A percentile compares a stretch with the other conserved stretches of the same genome.
phyloP scores from a whole-genome alignment of 2,888 invertebrate genomes.

The Crossocerus cetratus region DNA sequence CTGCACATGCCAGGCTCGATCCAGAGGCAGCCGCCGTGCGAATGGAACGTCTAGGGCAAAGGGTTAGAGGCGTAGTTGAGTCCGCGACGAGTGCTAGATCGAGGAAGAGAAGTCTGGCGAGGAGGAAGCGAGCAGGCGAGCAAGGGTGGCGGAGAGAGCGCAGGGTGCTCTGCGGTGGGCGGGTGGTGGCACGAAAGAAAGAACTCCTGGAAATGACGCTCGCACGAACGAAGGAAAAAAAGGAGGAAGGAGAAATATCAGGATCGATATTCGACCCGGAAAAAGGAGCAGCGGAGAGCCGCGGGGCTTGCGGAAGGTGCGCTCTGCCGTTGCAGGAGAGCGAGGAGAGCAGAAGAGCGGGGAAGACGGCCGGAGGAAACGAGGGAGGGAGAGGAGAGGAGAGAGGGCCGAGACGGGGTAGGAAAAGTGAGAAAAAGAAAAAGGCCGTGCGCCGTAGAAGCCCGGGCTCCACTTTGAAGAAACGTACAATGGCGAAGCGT shows the following conservation, averaged over 20 bases:
- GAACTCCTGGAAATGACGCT: slow-evolving; percentile 60
- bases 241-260: slow-evolving; percentile 62
- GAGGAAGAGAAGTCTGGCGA: slow-evolving; percentile 59
- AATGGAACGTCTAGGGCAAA: not conserved
- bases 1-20: too few relatives aligned
- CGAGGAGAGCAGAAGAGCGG: slow-evolving; percentile 11
- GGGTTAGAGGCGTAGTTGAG: slow-evolving; percentile 25
- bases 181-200: slow-evolving; percentile 39
- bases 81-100: slow-evolving; percentile 45
- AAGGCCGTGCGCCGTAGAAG: slow-evolving; percentile 48
- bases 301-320: slow-evolving; percentile 18
- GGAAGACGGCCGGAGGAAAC: slow-evolving; percentile 19
- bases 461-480: slow-evolving; percentile 64
- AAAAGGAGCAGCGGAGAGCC: slow-evolving; percentile 59
- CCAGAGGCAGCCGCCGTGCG: too few relatives aligned
- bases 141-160: not conserved
- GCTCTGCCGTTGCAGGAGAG: not conserved
- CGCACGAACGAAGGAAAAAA: slow-evolving; percentile 57
- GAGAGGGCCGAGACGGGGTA: slow-evolving; percentile 27
- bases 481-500: slow-evolving; percentile 57
- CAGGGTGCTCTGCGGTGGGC: slow-evolving; percentile 5
- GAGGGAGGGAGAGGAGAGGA: slow-evolving; percentile 13
- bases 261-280: slow-evolving; percentile 68
- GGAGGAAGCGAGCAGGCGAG: slow-evolving; percentile 17
- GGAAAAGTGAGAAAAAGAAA: slow-evolving; percentile 63